Conservation (phyloP, 2,888 invertebrate species). For the Pyrocoelia pectoralis region DNA sequence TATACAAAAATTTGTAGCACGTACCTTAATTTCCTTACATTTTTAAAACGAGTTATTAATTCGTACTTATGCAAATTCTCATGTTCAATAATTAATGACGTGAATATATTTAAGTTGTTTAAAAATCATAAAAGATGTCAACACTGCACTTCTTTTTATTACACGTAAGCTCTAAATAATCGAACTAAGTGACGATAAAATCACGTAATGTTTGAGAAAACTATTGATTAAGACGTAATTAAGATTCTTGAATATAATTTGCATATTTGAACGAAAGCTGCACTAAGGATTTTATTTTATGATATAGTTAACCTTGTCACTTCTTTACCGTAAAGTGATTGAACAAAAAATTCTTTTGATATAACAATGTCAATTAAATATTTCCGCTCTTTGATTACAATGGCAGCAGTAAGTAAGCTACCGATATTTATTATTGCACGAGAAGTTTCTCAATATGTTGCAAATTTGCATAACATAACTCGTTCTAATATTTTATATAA, state of each 20-base stretch:
- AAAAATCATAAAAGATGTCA: background rate
- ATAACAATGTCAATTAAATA: conserved; percentile 35
- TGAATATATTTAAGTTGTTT: background rate
- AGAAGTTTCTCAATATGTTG: conserved; percentile 30
- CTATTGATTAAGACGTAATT: background rate
- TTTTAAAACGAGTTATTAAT: background rate
- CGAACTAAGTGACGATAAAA: background rate
- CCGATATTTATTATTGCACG: conserved; percentile 32
- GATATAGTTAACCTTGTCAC: background rate
- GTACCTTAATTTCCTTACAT: background rate
- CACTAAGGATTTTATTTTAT: too few relatives aligned
- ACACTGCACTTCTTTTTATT: background rate
- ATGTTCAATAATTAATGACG: background rate
- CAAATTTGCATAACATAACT: conserved; percentile 33
- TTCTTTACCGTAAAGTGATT: background rate
- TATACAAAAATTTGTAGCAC: background rate
- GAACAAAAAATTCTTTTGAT: conserved; percentile 9
- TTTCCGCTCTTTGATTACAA: conserved; percentile 37
- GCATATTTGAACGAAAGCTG: too few relatives aligned
- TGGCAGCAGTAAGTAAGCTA: conserved; percentile 21
- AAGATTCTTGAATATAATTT: background rate
- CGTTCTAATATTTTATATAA: conserved; percentile 25
- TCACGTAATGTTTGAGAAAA: background rate
- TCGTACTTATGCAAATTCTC: background rate
- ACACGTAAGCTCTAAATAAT: background rate